Conservation (phyloP, 2,797 vertebrate species). For the Perdix hodgsoniae region DNA sequence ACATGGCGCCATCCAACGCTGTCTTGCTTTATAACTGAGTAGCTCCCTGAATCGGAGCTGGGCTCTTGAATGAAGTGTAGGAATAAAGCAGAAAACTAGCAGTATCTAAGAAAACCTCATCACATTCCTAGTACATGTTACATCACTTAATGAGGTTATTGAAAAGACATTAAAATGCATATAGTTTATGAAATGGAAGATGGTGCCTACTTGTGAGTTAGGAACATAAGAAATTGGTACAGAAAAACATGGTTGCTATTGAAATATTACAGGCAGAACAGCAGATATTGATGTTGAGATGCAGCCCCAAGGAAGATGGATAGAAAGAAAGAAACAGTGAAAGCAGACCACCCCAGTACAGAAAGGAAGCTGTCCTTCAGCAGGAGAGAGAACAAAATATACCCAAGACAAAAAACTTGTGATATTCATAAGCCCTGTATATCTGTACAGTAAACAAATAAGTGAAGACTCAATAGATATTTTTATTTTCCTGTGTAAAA, state of each 20-base stretch:
- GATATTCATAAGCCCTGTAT: not conserved
- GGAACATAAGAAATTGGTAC: not conserved
- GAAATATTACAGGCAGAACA: not conserved
- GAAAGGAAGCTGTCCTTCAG: not conserved
- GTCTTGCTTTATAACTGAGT: not conserved
- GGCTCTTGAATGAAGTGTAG: not conserved
- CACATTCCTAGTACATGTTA: accelerated
- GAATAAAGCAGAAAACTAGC: not conserved
- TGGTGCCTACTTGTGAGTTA: not conserved
- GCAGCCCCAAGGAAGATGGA: not conserved
- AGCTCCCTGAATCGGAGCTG: not conserved
- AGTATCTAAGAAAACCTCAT: not conserved
- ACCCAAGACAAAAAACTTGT: not conserved
- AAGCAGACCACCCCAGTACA: not conserved
- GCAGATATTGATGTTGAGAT: not conserved
- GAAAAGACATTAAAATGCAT: not conserved
- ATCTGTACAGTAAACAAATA: not conserved
- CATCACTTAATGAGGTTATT: not conserved
- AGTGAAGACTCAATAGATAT: not conserved
- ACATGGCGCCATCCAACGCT: not conserved
- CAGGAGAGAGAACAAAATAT: not conserved
- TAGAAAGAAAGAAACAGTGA: not conserved
- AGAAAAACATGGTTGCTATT: not conserved
- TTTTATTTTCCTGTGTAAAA: not conserved
- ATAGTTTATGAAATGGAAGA: not conserved